Evolutionary conservation across 2,113 vertebrate species (phyloP).

Genomic region (Irena cyanogastra): DNA sequence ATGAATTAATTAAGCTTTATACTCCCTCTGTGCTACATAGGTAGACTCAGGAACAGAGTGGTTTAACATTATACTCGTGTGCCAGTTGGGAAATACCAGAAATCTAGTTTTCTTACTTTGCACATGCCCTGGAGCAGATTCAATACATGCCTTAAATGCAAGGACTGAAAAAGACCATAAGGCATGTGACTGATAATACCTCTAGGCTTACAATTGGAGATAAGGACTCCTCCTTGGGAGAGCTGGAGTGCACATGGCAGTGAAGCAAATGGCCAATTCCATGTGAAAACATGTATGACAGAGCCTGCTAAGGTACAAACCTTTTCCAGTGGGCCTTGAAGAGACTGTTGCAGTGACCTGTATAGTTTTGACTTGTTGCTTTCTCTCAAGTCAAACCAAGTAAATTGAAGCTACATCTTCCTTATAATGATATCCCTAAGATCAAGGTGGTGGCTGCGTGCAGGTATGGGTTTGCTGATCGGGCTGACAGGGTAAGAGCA

Average conservation of each 20-base stretch:
- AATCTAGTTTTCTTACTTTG: background rate
- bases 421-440: background rate
- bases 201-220: background rate
- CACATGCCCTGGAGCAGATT: background rate
- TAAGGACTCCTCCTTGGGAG: background rate
- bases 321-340: background rate
- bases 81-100: background rate
- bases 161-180: background rate
- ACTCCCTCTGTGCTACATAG: background rate
- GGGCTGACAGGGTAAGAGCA: background rate
- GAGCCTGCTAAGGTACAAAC: background rate
- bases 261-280: background rate
- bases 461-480: background rate
- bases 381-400: background rate
- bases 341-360: background rate
- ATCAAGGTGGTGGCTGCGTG: background rate
- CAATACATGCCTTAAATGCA: background rate
- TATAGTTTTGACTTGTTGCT: background rate
- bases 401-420: background rate
- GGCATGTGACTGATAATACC: background rate
- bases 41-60: background rate
- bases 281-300: background rate
- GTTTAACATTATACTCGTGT: background rate
- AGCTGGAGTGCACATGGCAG: background rate
- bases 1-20: constrained; percentile 47